Conservation (phyloP, 2,113 vertebrate species). For the Calonectris borealis region DNA sequence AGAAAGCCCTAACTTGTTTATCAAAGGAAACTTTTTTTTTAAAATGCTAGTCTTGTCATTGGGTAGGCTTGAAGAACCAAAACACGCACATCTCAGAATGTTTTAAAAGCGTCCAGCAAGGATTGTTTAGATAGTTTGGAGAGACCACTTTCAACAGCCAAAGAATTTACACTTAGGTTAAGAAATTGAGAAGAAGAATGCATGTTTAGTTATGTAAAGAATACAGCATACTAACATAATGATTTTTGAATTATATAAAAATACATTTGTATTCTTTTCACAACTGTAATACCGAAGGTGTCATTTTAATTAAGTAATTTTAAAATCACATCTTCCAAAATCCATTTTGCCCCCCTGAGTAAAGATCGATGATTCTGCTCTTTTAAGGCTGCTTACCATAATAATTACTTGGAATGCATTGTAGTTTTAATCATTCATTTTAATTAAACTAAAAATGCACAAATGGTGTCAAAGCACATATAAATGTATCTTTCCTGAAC, state of each 20-base stretch:
- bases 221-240: neutral
- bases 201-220: neutral
- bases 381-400: neutral
- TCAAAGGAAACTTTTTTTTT: neutral
- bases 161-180: neutral
- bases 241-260: neutral
- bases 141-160: neutral
- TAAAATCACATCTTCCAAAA: neutral
- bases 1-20: neutral
- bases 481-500: neutral
- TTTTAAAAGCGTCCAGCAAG: neutral
- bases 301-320: neutral
- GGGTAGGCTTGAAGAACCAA: neutral
- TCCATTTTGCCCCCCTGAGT: neutral
- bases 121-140: neutral
- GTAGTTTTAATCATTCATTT: neutral
- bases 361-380: neutral
- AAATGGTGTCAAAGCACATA: neutral
- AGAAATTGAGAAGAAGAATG: neutral
- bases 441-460: neutral
- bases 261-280: neutral
- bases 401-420: neutral
- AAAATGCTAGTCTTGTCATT: neutral
- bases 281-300: neutral
- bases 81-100: neutral